Evolutionary conservation across 1,140 invertebrate genomes (phyloP), one percentile per base, ranked within the genome.

Genomic region (Pemphigus obesinymphae): DNA sequence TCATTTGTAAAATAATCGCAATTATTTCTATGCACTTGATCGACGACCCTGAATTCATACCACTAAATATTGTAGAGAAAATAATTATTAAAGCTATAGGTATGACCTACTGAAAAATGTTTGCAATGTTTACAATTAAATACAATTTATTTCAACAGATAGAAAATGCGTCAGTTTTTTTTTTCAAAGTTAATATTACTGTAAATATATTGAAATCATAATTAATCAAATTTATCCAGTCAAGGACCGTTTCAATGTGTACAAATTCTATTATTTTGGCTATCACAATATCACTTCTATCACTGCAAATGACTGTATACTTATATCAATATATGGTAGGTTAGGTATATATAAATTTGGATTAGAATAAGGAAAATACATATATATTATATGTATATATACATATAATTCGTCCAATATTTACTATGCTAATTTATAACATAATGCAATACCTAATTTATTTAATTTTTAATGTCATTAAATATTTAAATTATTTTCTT

Each of bases 21-120:
- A 58, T 78, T 78, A 58, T 78, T 37, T 78, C 40, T 15, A 58
- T 15, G 50, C 73, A 37, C 23, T 78, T 58, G n/a, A 50, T 72
- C 17, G n/a, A 2, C 8, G 29, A n/a, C 70, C 43, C 2, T 73
- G 73, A 78, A 40, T 34, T 17, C 3, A n/a, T 23, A 75, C 50
- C 40, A 15, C 40, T 45, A 70, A 70, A 70, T 45, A 70, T 70
- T 70, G 7, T 34, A 4, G 20, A 23, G 37, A 68, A 43, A 70
- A 70, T 29, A 29, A 45, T 26, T 23, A 13, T 7, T 43, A 11
- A 2, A 23, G n/a, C 40, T 70, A n/a, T n/a, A n/a, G n/a, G 4
- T 11, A n/a, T 43, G 68, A 43, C 68, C 66, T 26, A 70, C 37
- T 43, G 37, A 37, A n/a, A 23, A 45, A 70, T 43, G 26, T 70